Evolutionary conservation across 1,140 invertebrate genomes (phyloP), one percentile per base, ranked within the genome.

Genomic region (Colletes latitarsis): DNA sequence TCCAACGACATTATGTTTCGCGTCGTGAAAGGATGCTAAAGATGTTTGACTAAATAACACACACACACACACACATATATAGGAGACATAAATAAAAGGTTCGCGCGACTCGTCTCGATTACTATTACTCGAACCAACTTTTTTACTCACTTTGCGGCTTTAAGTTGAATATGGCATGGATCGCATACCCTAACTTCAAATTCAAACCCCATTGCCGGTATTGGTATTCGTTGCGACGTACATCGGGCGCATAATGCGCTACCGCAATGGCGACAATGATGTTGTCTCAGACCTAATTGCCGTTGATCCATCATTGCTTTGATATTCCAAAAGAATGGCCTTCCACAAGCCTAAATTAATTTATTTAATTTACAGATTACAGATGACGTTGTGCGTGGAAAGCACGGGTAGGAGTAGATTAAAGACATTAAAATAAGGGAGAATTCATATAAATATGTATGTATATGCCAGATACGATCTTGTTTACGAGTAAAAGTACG

Each of bases 261-360:
- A 6, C 99, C 99, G 94, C 99, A 99, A 87, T 96, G 91, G 68
- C 97, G 95, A 89, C 97, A 98, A 93, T 98, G 97, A 93, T 98
- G 98, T 93, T 99, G 98, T 70, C 98, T 90, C 86, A 96, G 93
- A 86, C 98, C 98, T 58, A 99, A 94, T 90, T 98, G 97, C 91
- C 98, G 97, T 92, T 98, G 97, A 90, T 99, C 98, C 96, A 99
- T 98, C 98, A 99, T 99, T 10, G 97, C 98, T 85, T 97, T 96
- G 41, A 99, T 95, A 93, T 99, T 99, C 99, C 99, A 99, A 92
- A 99, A 99, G 92, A 99, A 99, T 30, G 99, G 99, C 84, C 96
- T 95, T 57, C 96, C 95, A 93, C 99, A 99, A 71, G 98, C 95
- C 94, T 99, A 62, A 14, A 82, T 77, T n/a, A n/a, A n/a, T n/a